Evolutionary conservation across 2,113 vertebrate genomes (phyloP).

Genomic region (Leptosomus discolor): DNA sequence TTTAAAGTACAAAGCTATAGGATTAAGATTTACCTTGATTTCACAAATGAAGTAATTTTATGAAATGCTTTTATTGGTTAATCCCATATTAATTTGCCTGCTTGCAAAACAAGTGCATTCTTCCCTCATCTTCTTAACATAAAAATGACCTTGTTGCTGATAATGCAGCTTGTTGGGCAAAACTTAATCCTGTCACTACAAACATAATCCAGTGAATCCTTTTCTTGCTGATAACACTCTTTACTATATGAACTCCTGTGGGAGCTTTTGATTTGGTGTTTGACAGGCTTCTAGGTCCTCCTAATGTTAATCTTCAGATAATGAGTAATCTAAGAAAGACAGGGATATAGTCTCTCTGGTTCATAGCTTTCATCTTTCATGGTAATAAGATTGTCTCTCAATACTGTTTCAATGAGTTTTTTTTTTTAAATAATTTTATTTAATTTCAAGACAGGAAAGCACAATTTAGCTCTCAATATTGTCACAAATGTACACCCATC

Average conservation of each 20-base stretch:
- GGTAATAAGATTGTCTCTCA: background rate
- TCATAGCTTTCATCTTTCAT: background rate
- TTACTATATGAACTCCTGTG: background rate
- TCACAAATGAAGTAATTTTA: background rate
- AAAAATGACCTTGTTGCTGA: constrained; percentile 47
- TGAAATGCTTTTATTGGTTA: constrained; percentile 7
- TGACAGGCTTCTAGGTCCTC: background rate
- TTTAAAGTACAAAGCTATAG: background rate
- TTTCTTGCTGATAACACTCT: background rate
- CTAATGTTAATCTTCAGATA: constrained; percentile 13
- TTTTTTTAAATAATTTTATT: background rate
- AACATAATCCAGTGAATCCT: constrained; percentile 39
- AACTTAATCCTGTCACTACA: background rate
- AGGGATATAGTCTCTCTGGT: background rate
- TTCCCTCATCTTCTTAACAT: constrained; percentile 6
- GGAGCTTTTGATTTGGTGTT: background rate
- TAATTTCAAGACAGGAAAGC: background rate
- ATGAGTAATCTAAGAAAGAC: background rate
- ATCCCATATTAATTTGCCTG: constrained; percentile 38
- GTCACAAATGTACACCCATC: background rate
- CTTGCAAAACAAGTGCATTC: background rate
- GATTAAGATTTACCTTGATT: constrained; percentile 15
- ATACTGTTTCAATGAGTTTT: background rate
- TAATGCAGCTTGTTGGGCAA: constrained; percentile 4
- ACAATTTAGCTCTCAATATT: background rate